Conservation (phyloP, 1,140 invertebrate genomes). For the Bombus impatiens region DNA sequence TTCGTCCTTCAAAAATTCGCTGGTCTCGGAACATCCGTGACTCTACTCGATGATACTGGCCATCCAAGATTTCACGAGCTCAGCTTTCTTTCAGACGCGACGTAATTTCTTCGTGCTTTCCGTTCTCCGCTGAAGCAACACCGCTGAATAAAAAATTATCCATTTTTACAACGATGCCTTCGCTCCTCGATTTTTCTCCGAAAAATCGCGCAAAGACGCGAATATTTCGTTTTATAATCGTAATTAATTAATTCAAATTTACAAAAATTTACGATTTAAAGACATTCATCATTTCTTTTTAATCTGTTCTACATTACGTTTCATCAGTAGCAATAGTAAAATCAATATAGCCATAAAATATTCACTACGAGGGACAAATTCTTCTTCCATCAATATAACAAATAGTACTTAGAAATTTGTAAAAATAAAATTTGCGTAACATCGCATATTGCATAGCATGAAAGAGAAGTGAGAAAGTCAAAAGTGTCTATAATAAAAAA, state of each 20-base stretch:
- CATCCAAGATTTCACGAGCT: slow-evolving; percentile 56
- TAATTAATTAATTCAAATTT: background rate
- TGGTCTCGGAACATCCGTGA: slow-evolving; percentile 62
- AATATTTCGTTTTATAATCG: background rate
- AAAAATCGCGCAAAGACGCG: background rate
- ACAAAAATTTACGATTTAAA: background rate
- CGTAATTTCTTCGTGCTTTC: slow-evolving; percentile 50
- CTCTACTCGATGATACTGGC: slow-evolving; percentile 67
- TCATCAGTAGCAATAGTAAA: background rate
- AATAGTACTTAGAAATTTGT: no score
- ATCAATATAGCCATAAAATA: background rate
- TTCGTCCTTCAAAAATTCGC: slow-evolving; percentile 67
- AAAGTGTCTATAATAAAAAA: background rate
- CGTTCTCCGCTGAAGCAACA: background rate
- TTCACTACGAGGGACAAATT: background rate
- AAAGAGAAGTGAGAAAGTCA: no score
- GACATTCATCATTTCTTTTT: background rate
- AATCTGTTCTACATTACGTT: background rate
- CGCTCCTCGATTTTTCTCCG: no score
- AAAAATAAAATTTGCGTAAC: no score
- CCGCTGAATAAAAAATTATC: slow-evolving; percentile 36
- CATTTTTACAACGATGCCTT: background rate
- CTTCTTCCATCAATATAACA: background rate
- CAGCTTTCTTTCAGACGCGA: slow-evolving; percentile 60
- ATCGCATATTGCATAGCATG: no score